Base-by-base conservation (phyloP, 2,797 vertebrate species). In the Moxostoma hubbsi region DNA sequence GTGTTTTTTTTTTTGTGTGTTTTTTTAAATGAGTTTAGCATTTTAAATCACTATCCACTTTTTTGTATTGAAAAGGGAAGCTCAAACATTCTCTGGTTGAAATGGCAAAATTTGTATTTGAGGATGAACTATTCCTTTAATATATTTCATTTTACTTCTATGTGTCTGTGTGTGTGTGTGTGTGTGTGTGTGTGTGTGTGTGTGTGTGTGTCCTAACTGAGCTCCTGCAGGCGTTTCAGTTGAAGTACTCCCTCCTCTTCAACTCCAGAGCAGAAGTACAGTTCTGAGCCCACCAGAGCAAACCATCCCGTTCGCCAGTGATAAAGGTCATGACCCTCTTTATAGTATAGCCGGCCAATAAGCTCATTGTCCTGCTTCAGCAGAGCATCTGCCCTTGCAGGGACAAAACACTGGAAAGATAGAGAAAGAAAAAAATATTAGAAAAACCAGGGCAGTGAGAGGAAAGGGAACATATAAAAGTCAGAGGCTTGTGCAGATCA, bases 221-320 rank as follows among this genome's bases (percentile, higher is more conserved):
- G 94, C 86, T 99, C 98, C 85, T 99, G 97, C 1, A 99, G 88
- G 82, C 95, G 94, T 88, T 95, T 96, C 82, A 99, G 94, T 55
- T 96, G 93, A 78, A 99, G 94, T 24, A 90, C 91, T 51, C 94
- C 93, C 88, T 95, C 93, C 68, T 93, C 89, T 66, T 79, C 87
- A 6, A 92, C 90, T 73, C 93, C 94, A 5, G 94, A 89, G 87
- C 91, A 95, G 90, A 96, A 98, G 89, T 92, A 91, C 83, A 99
- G 92, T 55, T 89, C 92, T 0, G 94, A 95, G 68, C 95, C 96
- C 80, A 95, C 94, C 87, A 98, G 89, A 77, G 91, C 89, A 87
- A 99, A 98, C 98, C 97, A 99, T 86, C 96, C 96, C 86, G 86
- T 90, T 80, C 91, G 95, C 98, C 98, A 99, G 81, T 96, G 93